Evolutionary conservation across 2,113 vertebrate species (phyloP).

Genomic region (Reinhardtius hippoglossoides): DNA sequence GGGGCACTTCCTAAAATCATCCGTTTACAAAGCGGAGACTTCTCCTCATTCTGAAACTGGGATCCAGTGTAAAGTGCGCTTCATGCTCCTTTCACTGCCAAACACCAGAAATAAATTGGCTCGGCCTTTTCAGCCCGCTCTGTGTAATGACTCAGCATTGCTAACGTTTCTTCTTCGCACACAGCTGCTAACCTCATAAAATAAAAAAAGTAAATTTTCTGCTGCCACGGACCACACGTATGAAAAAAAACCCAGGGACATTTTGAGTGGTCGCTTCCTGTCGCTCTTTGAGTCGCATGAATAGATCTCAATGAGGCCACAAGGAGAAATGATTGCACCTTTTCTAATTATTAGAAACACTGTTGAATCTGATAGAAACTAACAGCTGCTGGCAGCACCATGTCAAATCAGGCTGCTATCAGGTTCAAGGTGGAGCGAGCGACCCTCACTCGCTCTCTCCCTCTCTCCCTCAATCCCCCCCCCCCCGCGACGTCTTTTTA

Average conservation of each 20-base stretch:
- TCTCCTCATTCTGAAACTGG: constrained; percentile 34
- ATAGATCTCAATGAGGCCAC: constrained; percentile 49
- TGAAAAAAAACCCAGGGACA: constrained; percentile 38
- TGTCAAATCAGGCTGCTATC: constrained; percentile 61
- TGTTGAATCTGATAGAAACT: constrained; percentile 51
- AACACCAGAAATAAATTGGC: constrained; percentile 50
- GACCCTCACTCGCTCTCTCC: not conserved
- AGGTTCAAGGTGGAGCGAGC: constrained; percentile 62
- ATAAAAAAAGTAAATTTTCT: constrained; percentile 38
- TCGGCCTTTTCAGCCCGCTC: no score
- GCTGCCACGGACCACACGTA: constrained; percentile 65
- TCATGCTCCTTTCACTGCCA: constrained; percentile 39
- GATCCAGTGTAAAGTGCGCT: constrained; percentile 32
- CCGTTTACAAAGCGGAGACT: constrained; percentile 49
- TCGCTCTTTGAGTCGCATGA: constrained; percentile 49
- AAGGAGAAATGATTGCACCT: constrained; percentile 47
- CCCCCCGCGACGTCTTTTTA: constrained; percentile 25
- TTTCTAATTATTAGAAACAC: constrained; percentile 51
- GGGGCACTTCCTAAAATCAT: constrained; percentile 59
- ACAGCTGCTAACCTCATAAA: constrained; percentile 65
- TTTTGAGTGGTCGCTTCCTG: constrained; percentile 61
- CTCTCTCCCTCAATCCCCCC: not conserved
- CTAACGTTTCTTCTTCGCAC: constrained; percentile 61
- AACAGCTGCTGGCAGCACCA: constrained; percentile 67
- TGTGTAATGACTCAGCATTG: constrained; percentile 60